These are phyloP conservation scores for Lottia gigantea DNA, from an alignment of 2,888 invertebrate species.

Conservation along the genomic window DNA sequence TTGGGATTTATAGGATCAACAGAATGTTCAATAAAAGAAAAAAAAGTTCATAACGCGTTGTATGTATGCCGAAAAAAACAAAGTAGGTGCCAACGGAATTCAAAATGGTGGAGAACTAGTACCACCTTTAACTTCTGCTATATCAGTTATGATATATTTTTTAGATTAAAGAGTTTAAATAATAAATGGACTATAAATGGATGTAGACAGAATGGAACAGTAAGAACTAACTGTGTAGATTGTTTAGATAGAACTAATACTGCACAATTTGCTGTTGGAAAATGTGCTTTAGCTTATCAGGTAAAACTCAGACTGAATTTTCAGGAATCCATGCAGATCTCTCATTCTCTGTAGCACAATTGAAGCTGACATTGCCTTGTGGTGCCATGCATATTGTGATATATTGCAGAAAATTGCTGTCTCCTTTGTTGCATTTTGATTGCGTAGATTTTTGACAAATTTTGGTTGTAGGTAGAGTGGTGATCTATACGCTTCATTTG, in stretches of 20 bases:
- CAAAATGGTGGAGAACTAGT: too few species aligned
- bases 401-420: background rate
- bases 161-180: conserved; percentile 35
- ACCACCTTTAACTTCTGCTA: too few species aligned
- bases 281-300: conserved; percentile 84
- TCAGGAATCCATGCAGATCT: too few species aligned
- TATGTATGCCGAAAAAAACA: too few species aligned
- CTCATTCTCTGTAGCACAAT: too few species aligned
- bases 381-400: background rate
- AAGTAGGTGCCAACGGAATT: too few species aligned
- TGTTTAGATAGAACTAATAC: conserved; percentile 98
- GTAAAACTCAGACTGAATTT: conserved; percentile 61
- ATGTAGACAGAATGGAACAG: conserved; percentile 69
- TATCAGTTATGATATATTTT: too few species aligned
- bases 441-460: background rate
- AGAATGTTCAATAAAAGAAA: too few species aligned
- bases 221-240: conserved; percentile 96
- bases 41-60: too few species aligned
- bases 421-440: background rate
- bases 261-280: conserved; percentile 97
- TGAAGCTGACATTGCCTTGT: background rate
- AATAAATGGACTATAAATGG: conserved; percentile 45
- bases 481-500: too few species aligned
- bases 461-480: too few species aligned
- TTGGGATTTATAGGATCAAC: too few species aligned